A percentile compares a stretch with the other conserved stretches of the same genome.
These are phyloP conservation scores for Drosophila emarginata DNA, from an alignment of 2,888 invertebrate species.

Conservation along the genomic window DNA sequence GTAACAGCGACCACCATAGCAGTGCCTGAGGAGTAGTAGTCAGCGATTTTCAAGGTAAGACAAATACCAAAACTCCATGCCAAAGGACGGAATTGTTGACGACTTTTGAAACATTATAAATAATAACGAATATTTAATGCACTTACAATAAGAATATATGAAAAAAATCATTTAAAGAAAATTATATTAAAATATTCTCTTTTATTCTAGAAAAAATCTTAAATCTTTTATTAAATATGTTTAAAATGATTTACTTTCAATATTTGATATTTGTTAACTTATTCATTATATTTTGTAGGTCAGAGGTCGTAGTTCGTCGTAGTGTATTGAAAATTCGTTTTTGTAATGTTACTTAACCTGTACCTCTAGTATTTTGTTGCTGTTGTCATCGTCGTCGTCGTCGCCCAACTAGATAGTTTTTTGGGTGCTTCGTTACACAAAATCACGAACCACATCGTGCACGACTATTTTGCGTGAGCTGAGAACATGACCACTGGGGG, in stretches of 20 bases:
- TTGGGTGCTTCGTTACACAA: constrained; percentile 80
- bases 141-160: constrained; percentile 1
- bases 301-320: background rate
- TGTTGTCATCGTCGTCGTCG: constrained; percentile 52
- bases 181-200: no score
- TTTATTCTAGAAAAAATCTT: constrained; percentile 7
- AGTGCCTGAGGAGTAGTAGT: constrained; percentile 46
- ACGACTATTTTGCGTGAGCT: constrained; percentile 83
- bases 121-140: constrained; percentile 11
- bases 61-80: constrained; percentile 41
- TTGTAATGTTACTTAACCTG: background rate
- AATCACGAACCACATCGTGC: constrained; percentile 83
- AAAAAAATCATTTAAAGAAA: no score
- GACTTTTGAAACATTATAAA: background rate
- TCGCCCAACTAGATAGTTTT: constrained; percentile 50
- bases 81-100: constrained; percentile 3
- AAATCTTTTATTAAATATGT: background rate
- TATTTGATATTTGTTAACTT: no score
- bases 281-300: background rate
- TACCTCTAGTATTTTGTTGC: constrained; percentile 50
- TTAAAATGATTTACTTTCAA: no score
- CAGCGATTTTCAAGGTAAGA: constrained; percentile 77
- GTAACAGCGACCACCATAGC: constrained; percentile 65
- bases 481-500: constrained; percentile 80
- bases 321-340: background rate